phyloP scores from a whole-genome alignment of 2,113 vertebrate species.

The Setophaga kirtlandii region DNA sequence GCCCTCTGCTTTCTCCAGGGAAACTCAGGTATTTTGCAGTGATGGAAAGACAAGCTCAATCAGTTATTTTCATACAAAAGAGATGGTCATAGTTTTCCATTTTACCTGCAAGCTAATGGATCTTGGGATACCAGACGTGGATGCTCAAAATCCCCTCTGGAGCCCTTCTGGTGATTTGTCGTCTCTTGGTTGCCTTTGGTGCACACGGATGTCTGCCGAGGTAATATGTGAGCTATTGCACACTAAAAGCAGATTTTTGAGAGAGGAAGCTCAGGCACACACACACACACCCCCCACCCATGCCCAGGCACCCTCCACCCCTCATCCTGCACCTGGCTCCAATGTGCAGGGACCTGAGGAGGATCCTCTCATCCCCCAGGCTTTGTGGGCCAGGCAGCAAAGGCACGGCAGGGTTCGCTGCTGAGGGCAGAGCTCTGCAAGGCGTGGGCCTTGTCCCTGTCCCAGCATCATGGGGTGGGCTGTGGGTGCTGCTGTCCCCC shows the following conservation, averaged over 20 bases:
- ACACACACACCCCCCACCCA: background rate
- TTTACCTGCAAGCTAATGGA: conserved; percentile 65
- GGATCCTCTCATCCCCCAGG: background rate
- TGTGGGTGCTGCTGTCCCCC: background rate
- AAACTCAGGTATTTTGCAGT: conserved; percentile 53
- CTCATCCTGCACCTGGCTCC: background rate
- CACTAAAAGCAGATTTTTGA: conserved; percentile 42
- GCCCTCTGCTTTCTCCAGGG: conserved; percentile 49
- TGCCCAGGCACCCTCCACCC: background rate
- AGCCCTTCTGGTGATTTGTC: conserved; percentile 41
- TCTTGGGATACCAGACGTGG: conserved; percentile 52
- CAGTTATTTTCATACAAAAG: conserved; percentile 23
- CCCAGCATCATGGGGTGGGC: background rate
- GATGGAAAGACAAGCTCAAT: conserved; percentile 41
- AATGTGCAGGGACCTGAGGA: background rate
- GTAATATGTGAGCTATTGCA: conserved; percentile 29
- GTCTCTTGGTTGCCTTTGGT: conserved; percentile 34
- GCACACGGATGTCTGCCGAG: conserved; percentile 30
- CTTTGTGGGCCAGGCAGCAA: background rate
- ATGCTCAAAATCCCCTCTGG: conserved; percentile 55
- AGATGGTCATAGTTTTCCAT: background rate
- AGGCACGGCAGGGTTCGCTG: background rate
- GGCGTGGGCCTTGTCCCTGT: accelerated
- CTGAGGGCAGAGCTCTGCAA: background rate
- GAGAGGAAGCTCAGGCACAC: background rate